Percentiles rank a stretch among this genome's conserved stretches.
These are phyloP conservation scores for Shinisaurus crocodilurus DNA, from an alignment of 2,113 vertebrate species.

Conservation along the genomic window DNA sequence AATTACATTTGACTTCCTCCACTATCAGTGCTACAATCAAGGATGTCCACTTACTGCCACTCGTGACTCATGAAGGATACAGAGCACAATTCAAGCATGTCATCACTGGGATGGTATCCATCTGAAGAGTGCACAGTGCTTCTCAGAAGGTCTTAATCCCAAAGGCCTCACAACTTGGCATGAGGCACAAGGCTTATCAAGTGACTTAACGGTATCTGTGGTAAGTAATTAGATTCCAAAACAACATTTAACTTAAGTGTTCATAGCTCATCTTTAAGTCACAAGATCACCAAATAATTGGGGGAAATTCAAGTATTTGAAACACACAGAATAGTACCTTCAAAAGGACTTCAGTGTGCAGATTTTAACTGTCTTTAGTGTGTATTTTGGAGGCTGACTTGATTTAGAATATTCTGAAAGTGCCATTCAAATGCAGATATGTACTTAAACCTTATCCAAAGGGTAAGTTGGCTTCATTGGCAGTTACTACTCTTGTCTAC, in stretches of 20 bases:
- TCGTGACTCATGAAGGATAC: background rate
- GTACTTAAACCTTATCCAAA: background rate
- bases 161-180: background rate
- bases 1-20: background rate
- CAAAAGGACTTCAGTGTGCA: background rate
- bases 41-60: background rate
- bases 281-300: background rate
- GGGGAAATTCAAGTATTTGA: background rate
- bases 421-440: background rate
- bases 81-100: background rate
- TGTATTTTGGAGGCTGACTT: background rate
- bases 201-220: background rate
- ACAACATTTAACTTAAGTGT: background rate
- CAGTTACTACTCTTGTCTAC: background rate
- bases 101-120: conserved; percentile 16
- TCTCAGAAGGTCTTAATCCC: accelerated
- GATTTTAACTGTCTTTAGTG: background rate
- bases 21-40: background rate
- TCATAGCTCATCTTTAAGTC: background rate
- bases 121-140: background rate
- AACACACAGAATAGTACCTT: background rate
- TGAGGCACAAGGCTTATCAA: background rate
- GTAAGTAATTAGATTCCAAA: background rate
- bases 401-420: background rate
- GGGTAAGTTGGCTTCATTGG: background rate